A percentile compares a stretch with the other conserved stretches of the same genome.
Evolutionary conservation across 2,113 vertebrate species (phyloP).

Genomic region (Phyllostomus hastatus): DNA sequence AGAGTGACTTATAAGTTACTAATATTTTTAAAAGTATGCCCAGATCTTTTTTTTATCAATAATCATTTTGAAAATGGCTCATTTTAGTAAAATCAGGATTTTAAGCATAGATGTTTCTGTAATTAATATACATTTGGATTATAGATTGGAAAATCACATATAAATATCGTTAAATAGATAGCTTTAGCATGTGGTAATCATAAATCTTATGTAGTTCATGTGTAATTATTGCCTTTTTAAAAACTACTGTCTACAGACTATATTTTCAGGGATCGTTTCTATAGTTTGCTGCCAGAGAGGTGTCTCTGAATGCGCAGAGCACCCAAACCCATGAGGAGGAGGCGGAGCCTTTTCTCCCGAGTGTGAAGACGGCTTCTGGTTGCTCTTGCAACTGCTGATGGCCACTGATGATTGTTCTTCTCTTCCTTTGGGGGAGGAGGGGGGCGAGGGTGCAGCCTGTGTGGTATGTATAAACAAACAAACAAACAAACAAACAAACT

Average conservation of each 20-base stretch:
- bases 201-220: background rate
- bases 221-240: background rate
- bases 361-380: background rate
- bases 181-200: background rate
- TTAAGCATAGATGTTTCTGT: background rate
- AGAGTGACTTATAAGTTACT: background rate
- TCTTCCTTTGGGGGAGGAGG: background rate
- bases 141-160: background rate
- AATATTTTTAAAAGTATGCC: background rate
- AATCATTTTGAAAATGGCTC: background rate
- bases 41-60: background rate
- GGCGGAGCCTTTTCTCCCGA: no score
- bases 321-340: no score
- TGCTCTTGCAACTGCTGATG: background rate
- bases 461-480: background rate
- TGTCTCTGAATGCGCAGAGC: background rate
- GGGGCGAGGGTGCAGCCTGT: background rate
- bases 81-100: conserved; percentile 3
- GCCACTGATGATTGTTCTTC: no score
- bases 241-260: background rate
- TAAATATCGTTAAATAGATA: background rate
- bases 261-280: background rate
- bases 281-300: background rate
- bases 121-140: background rate
- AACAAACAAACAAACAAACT: background rate